These are phyloP conservation scores for Tinea pellionella DNA, from an alignment of 2,888 invertebrate species.

Conservation along the genomic window DNA sequence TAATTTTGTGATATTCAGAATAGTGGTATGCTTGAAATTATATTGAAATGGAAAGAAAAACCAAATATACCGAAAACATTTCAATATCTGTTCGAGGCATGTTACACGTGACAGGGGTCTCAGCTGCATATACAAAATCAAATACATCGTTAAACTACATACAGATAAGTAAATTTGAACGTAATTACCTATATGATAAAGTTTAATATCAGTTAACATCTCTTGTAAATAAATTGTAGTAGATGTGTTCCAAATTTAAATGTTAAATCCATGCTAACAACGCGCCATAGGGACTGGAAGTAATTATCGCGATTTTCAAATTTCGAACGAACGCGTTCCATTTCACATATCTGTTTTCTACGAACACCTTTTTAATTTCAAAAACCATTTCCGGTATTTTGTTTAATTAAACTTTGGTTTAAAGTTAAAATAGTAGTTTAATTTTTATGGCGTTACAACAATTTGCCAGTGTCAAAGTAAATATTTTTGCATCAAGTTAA, in stretches of 20 bases:
- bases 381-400: no score
- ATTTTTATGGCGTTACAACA: no score
- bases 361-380: neutral
- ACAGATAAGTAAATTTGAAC: neutral
- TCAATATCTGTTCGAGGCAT: neutral
- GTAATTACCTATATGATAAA: neutral
- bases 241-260: slow-evolving; percentile 6
- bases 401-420: no score
- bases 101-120: neutral
- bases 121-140: neutral
- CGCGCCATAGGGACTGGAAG: neutral
- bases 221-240: neutral
- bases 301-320: slow-evolving; percentile 8
- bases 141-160: neutral
- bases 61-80: neutral
- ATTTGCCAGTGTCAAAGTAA: no score
- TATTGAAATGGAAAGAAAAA: no score
- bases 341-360: neutral
- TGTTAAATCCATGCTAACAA: neutral
- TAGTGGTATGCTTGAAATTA: no score
- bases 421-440: no score
- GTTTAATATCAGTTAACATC: neutral
- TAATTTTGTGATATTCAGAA: no score
- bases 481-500: no score
- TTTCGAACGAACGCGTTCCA: slow-evolving; percentile 1